Evolutionary conservation across 2,888 invertebrate species (phyloP).

Genomic region (Rhopalosiphum nymphaeae): DNA sequence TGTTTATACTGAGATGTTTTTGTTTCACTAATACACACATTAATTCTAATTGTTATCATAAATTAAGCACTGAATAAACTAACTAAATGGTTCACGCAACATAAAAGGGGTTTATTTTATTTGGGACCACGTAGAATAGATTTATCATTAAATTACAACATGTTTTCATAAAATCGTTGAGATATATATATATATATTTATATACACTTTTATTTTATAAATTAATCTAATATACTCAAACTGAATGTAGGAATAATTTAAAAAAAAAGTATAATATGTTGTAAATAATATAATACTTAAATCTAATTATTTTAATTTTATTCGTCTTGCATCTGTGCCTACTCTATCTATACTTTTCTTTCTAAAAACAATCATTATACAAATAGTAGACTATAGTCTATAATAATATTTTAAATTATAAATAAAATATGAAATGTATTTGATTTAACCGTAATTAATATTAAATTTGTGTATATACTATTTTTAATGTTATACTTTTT

Average conservation of each 20-base stretch:
- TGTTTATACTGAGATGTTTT: not conserved
- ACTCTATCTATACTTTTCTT: not conserved
- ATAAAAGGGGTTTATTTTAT: not conserved
- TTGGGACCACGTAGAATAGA: not conserved
- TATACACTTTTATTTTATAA: not conserved
- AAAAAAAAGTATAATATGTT: not conserved
- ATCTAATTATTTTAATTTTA: not conserved
- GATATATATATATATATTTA: not conserved
- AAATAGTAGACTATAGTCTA: not conserved
- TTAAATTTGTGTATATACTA: not conserved
- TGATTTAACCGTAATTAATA: not conserved
- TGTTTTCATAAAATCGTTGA: not conserved
- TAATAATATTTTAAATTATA: not conserved
- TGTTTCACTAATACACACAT: constrained; percentile 3
- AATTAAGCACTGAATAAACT: not conserved
- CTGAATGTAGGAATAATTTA: not conserved
- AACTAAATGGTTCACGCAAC: not conserved
- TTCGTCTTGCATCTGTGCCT: not conserved
- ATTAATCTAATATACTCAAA: not conserved
- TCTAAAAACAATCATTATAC: not conserved
- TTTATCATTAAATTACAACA: not conserved
- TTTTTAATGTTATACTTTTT: not conserved
- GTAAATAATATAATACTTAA: not conserved
- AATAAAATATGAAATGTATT: not conserved
- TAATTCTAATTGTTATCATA: not conserved